Percentiles rank a stretch among this genome's conserved stretches.
phyloP scores from a whole-genome alignment of 2,113 vertebrate genomes.

The Atrichornis clamosus region DNA sequence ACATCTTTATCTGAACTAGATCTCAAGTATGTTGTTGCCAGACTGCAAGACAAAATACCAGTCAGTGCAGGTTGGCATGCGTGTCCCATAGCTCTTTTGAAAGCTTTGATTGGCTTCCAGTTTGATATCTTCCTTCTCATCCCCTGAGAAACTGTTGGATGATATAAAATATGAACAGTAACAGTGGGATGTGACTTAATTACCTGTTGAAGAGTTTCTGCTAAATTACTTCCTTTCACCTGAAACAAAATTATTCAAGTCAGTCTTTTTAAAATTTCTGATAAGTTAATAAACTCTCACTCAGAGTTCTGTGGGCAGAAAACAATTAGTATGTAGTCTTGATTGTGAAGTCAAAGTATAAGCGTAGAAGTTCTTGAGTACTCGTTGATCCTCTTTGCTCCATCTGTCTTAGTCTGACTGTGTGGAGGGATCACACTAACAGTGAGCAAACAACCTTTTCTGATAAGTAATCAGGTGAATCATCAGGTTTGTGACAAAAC shows the following conservation, averaged over 20 bases:
- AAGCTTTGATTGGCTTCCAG: not conserved
- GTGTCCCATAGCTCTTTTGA: not conserved
- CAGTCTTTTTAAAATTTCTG: not conserved
- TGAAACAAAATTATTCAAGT: not conserved
- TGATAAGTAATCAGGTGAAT: not conserved
- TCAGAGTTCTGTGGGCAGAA: not conserved
- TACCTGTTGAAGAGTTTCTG: not conserved
- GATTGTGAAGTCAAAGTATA: not conserved
- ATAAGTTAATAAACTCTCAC: not conserved
- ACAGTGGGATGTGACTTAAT: not conserved
- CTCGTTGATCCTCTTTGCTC: not conserved
- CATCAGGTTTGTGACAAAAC: not conserved
- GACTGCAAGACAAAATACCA: not conserved
- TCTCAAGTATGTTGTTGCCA: not conserved
- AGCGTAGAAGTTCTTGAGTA: not conserved
- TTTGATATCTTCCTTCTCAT: not conserved
- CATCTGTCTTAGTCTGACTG: not conserved
- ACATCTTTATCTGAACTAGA: not conserved
- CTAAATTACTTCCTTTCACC: not conserved
- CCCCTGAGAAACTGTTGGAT: not conserved
- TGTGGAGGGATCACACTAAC: not conserved
- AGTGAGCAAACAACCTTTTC: not conserved
- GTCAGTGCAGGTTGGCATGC: not conserved
- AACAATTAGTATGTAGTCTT: not conserved
- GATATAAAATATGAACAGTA: not conserved